Conservation (phyloP, 2,797 vertebrate species). For the Anabas testudineus region DNA sequence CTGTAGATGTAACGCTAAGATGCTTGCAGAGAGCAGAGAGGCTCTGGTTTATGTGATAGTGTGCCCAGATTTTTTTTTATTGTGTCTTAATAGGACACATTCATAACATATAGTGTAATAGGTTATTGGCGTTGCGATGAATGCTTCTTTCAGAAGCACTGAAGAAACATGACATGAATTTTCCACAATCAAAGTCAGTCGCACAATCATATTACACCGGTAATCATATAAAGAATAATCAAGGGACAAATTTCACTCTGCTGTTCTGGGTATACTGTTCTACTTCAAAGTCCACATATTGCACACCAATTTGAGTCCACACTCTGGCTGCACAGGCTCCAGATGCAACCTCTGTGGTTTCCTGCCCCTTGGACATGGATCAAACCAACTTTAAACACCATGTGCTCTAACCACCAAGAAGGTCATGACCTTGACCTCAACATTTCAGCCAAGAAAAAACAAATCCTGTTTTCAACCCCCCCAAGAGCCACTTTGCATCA, state of each 20-base stretch:
- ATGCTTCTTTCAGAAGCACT: conserved; percentile 42
- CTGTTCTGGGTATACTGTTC: conserved; percentile 27
- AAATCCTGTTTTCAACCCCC: conserved; percentile 66
- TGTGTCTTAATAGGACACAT: conserved; percentile 60
- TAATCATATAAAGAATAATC: conserved; percentile 56
- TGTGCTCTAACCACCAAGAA: conserved; percentile 58
- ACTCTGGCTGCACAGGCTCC: conserved; percentile 58
- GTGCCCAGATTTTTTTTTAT: conserved; percentile 50
- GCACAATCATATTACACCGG: conserved; percentile 67
- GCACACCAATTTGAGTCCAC: conserved; percentile 28
- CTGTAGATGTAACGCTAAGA: conserved; percentile 44
- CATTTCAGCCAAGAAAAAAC: conserved; percentile 57
- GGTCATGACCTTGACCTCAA: conserved; percentile 78
- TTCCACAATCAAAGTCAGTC: conserved; percentile 52
- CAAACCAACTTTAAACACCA: conserved; percentile 69
- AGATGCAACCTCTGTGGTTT: conserved; percentile 72
- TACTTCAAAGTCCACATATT: conserved; percentile 49
- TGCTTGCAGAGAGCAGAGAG: conserved; percentile 20
- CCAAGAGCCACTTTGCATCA: conserved; percentile 68
- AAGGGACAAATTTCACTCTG: conserved; percentile 40
- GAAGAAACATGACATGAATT: conserved; percentile 43
- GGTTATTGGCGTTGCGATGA: conserved; percentile 52
- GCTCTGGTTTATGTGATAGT: conserved; percentile 53
- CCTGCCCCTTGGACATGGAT: conserved; percentile 70
- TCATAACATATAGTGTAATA: conserved; percentile 52